Evolutionary conservation across 2,113 vertebrate genomes (phyloP).

Genomic region (Rhea americana): DNA sequence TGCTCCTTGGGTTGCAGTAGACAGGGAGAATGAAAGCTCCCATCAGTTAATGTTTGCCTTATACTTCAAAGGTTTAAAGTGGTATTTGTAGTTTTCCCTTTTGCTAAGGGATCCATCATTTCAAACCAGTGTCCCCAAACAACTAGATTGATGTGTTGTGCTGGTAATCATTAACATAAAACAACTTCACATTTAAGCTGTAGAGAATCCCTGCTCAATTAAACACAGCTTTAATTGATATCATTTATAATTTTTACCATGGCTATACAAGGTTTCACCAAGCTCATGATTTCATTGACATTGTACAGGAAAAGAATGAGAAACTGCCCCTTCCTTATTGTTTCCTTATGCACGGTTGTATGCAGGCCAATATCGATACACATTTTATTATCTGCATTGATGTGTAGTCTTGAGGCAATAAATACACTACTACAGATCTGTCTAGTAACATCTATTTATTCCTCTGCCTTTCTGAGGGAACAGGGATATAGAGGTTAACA

Average conservation of each 20-base stretch:
- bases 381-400: conserved; percentile 29
- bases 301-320: conserved; percentile 10
- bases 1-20: conserved; percentile 2
- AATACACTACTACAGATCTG: background rate
- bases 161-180: background rate
- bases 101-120: conserved; percentile 1
- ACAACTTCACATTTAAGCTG: background rate
- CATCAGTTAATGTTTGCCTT: background rate
- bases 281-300: background rate
- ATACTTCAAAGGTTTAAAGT: conserved; percentile 20
- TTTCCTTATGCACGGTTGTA: background rate
- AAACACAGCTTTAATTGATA: background rate
- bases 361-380: background rate
- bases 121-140: background rate
- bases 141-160: background rate
- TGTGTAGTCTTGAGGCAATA: background rate
- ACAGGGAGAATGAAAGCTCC: background rate
- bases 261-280: background rate
- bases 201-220: background rate
- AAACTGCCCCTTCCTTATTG: background rate
- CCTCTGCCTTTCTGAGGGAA: background rate
- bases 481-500: background rate
- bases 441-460: background rate
- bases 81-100: background rate
- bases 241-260: conserved; percentile 11